Conservation (phyloP, 2,888 invertebrate genomes). For the Perizoma affinitatum region DNA sequence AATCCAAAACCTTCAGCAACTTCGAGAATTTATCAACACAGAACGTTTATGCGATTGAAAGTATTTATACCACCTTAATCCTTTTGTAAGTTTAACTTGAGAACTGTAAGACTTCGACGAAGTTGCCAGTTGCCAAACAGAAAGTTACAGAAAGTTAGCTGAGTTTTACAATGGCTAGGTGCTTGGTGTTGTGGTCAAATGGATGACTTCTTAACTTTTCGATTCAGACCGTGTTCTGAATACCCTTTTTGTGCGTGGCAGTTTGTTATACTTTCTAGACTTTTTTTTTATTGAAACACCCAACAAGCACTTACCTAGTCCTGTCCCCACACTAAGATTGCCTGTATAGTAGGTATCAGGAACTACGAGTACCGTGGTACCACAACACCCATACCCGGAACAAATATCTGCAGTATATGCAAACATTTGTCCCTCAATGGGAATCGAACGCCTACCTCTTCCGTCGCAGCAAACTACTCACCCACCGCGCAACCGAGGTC, state of each 20-base stretch:
- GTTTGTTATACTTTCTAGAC: neutral
- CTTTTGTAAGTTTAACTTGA: slow-evolving; percentile 13
- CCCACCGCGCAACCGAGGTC: too few species aligned
- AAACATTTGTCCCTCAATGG: too few species aligned
- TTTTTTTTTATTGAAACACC: neutral
- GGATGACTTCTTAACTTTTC: slow-evolving; percentile 22
- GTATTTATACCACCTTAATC: slow-evolving; percentile 20
- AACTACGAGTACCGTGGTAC: too few species aligned
- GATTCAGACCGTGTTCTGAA: neutral
- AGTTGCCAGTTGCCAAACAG: slow-evolving; percentile 17
- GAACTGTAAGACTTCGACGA: slow-evolving; percentile 4
- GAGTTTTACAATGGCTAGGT: slow-evolving; percentile 32
- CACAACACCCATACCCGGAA: too few species aligned
- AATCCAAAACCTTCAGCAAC: slow-evolving; percentile 17
- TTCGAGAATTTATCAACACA: slow-evolving; percentile 21
- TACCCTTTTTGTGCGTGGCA: neutral
- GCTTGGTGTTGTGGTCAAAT: slow-evolving; percentile 27
- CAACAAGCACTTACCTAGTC: too few species aligned
- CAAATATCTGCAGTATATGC: too few species aligned
- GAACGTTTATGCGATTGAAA: slow-evolving; percentile 26
- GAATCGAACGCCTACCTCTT: too few species aligned
- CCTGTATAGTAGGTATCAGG: too few species aligned
- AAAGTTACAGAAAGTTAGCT: slow-evolving; percentile 8
- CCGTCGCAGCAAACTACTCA: too few species aligned
- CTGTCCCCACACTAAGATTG: too few species aligned